A percentile compares a stretch with the other conserved stretches of the same genome.
Conservation (phyloP, 2,113 vertebrate genomes). For the Vanacampus margaritifer region DNA sequence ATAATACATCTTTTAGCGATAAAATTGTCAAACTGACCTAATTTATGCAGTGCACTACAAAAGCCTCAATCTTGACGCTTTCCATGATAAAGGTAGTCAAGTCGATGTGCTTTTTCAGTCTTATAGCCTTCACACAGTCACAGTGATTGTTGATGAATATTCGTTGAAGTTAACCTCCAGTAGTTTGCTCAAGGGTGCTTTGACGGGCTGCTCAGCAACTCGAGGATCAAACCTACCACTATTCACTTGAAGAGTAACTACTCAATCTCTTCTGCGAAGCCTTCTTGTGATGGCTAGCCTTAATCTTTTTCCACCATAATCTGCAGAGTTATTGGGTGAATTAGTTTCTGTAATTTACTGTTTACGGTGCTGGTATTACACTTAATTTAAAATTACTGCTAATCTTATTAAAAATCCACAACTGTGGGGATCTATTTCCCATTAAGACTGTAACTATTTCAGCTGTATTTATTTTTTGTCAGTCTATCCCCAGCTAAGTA, state of each 20-base stretch:
- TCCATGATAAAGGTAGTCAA: background rate
- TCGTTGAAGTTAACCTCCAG: background rate
- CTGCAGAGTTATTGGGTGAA: slow-evolving; percentile 1
- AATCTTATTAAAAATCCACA: slow-evolving; percentile 14
- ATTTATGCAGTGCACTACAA: background rate
- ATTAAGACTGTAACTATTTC: slow-evolving; percentile 3
- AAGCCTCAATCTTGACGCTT: background rate
- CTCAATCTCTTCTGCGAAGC: slow-evolving; percentile 1
- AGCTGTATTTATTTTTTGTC: slow-evolving; percentile 2
- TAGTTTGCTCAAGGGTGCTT: background rate
- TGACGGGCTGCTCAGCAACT: background rate
- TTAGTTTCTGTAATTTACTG: background rate
- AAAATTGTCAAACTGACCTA: background rate
- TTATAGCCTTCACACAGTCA: background rate
- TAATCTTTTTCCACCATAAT: slow-evolving; percentile 4
- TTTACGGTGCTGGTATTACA: background rate
- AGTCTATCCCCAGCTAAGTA: background rate
- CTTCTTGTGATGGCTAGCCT: background rate
- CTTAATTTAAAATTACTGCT: slow-evolving; percentile 7
- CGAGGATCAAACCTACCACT: background rate
- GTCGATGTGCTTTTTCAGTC: background rate
- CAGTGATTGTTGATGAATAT: background rate
- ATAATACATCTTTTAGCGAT: too few species aligned
- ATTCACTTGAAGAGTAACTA: background rate
- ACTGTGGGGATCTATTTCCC: slow-evolving; percentile 3